Conservation (phyloP, 2,888 invertebrate genomes). For the Latrodectus hesperus region DNA sequence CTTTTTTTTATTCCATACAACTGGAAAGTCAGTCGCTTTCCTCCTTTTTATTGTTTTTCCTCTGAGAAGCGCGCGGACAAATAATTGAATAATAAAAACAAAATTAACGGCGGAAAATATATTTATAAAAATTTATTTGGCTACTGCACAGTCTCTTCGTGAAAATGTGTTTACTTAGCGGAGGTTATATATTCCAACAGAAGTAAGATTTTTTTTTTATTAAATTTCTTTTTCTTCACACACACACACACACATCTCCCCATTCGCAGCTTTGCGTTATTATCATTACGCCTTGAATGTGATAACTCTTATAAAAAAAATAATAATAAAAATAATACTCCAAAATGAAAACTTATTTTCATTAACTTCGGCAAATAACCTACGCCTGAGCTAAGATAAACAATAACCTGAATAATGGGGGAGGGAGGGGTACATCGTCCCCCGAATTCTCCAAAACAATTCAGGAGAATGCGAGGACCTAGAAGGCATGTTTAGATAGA, state of each 20-base stretch:
- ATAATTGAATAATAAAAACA: constrained; percentile 68
- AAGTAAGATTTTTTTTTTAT: constrained; percentile 18
- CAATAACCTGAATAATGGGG: constrained; percentile 28
- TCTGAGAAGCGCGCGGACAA: constrained; percentile 30
- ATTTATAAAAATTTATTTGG: constrained; percentile 68
- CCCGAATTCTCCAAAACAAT: constrained; percentile 42
- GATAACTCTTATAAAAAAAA: background rate
- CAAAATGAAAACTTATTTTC: constrained; percentile 48
- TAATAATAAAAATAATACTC: constrained; percentile 23
- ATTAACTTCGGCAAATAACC: constrained; percentile 64
- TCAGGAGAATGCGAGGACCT: constrained; percentile 17
- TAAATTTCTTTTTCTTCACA: background rate
- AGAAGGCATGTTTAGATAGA: constrained; percentile 9
- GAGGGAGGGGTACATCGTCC: background rate
- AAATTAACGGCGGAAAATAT: constrained; percentile 66
- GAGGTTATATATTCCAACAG: constrained; percentile 48
- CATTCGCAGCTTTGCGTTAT: background rate
- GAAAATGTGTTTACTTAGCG: constrained; percentile 60
- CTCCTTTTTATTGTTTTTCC: constrained; percentile 17
- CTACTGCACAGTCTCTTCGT: background rate
- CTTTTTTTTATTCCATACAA: constrained; percentile 7
- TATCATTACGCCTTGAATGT: background rate
- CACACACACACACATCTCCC: no score
- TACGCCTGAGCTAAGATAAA: constrained; percentile 34
- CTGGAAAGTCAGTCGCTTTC: constrained; percentile 39